Evolutionary conservation across 2,113 vertebrate species (phyloP).

Genomic region (Dipodomys stephensi): DNA sequence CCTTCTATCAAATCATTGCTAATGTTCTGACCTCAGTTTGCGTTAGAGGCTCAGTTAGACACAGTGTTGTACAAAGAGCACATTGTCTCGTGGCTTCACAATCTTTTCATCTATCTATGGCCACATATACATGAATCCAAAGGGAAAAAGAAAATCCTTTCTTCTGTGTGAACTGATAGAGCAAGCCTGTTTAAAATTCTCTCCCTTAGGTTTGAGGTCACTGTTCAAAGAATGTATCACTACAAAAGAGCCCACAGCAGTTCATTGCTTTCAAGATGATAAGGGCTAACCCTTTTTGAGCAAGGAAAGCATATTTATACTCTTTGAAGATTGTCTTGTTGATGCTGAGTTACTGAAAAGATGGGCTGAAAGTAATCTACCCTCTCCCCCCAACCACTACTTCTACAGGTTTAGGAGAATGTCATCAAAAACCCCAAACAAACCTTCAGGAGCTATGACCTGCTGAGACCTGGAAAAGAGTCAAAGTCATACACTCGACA

Average conservation of each 20-base stretch:
- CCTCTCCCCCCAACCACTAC: background rate
- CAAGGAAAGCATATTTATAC: background rate
- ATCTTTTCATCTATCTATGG: slow-evolving; percentile 3
- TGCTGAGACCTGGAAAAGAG: background rate
- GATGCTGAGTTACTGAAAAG: background rate
- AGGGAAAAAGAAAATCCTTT: background rate
- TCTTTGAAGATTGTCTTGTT: background rate
- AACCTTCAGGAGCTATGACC: background rate
- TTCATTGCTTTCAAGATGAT: background rate
- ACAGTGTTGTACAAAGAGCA: background rate
- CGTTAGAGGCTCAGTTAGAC: background rate
- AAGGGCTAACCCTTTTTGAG: background rate
- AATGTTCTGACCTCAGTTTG: background rate
- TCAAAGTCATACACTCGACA: background rate
- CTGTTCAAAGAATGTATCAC: background rate
- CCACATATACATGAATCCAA: background rate
- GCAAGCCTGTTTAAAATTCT: background rate
- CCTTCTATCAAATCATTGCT: background rate
- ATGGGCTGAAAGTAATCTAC: background rate
- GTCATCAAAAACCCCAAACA: background rate
- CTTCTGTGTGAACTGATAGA: background rate
- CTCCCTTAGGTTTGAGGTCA: background rate
- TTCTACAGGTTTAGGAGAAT: background rate
- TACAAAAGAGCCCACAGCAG: background rate
- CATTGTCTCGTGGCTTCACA: slow-evolving; percentile 22